phyloP scores from a whole-genome alignment of 1,140 invertebrate species.

The Drosophila tsacasi region DNA sequence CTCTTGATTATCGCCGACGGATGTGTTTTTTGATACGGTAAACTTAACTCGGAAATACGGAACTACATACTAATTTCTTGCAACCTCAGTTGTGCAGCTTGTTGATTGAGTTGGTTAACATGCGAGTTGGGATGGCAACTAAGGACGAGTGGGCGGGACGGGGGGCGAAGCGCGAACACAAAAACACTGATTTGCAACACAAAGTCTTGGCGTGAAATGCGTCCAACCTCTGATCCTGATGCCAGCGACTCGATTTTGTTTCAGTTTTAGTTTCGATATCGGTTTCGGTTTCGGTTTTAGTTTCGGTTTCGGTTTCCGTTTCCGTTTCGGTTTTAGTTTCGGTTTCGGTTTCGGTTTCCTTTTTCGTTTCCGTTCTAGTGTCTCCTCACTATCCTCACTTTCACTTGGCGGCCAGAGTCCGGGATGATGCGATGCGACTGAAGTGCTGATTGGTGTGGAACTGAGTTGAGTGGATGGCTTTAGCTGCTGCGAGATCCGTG shows the following conservation, averaged over 20 bases:
- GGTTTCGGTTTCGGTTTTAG: background rate
- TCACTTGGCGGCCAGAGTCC: constrained; percentile 36
- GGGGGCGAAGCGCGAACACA: constrained; percentile 34
- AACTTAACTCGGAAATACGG: background rate
- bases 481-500: constrained; percentile 75
- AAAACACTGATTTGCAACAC: constrained; percentile 42
- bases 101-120: constrained; percentile 52
- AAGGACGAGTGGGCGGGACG: background rate
- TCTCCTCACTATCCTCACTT: constrained; percentile 28
- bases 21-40: background rate
- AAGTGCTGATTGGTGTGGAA: constrained; percentile 40
- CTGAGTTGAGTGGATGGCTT: constrained; percentile 60
- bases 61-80: constrained; percentile 7
- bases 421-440: constrained; percentile 50
- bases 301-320: background rate
- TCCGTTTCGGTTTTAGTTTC: constrained; percentile 9
- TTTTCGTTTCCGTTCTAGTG: background rate
- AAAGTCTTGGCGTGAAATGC: constrained; percentile 31
- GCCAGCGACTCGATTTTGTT: too few relatives aligned
- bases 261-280: too few relatives aligned
- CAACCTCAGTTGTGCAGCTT: constrained; percentile 40
- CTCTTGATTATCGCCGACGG: constrained; percentile 50
- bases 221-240: constrained; percentile 20
- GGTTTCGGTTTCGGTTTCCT: background rate
- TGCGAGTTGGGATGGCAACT: constrained; percentile 31